Percentiles rank a stretch among this genome's conserved stretches.
Evolutionary conservation across 2,888 invertebrate species (phyloP).

Genomic region (Amitus sp.): DNA sequence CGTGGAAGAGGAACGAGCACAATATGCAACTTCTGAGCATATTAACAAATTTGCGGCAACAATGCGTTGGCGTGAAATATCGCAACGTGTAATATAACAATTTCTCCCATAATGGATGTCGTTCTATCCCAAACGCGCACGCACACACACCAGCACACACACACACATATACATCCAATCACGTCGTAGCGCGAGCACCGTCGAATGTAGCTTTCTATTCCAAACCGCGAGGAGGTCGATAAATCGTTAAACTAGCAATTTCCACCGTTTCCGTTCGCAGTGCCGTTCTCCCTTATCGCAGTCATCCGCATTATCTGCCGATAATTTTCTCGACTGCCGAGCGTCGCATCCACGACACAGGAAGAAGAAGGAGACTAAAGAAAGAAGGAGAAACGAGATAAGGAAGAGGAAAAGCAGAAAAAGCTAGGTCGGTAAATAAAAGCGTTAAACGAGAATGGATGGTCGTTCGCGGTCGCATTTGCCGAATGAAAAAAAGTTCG

Average conservation of each 20-base stretch:
- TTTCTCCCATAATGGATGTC: conserved; percentile 26
- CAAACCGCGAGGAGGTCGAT: conserved; percentile 35
- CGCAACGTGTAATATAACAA: conserved; percentile 30
- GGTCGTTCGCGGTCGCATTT: conserved; percentile 56
- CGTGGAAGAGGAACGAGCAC: too few relatives aligned
- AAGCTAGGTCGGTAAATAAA: conserved; percentile 53
- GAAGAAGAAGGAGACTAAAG: conserved; percentile 23
- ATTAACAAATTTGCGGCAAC: neutral
- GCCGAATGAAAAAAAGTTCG: conserved; percentile 36
- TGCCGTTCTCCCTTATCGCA: conserved; percentile 35
- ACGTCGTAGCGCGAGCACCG: conserved; percentile 13
- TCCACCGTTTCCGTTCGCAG: conserved; percentile 34
- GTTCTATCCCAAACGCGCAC: conserved; percentile 13
- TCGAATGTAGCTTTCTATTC: conserved; percentile 31
- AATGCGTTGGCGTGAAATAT: conserved; percentile 7
- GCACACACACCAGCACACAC: too few relatives aligned
- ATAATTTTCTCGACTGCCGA: conserved; percentile 36
- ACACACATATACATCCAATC: neutral
- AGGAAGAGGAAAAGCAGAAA: conserved; percentile 28
- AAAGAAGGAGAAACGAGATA: conserved; percentile 15
- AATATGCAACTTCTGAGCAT: too few relatives aligned
- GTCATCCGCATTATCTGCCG: conserved; percentile 40
- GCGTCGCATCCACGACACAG: conserved; percentile 17
- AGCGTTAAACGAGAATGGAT: conserved; percentile 62
- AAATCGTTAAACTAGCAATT: conserved; percentile 38